Base-by-base conservation (phyloP, 2,888 invertebrate species). In the Drosophila ustulata region DNA sequence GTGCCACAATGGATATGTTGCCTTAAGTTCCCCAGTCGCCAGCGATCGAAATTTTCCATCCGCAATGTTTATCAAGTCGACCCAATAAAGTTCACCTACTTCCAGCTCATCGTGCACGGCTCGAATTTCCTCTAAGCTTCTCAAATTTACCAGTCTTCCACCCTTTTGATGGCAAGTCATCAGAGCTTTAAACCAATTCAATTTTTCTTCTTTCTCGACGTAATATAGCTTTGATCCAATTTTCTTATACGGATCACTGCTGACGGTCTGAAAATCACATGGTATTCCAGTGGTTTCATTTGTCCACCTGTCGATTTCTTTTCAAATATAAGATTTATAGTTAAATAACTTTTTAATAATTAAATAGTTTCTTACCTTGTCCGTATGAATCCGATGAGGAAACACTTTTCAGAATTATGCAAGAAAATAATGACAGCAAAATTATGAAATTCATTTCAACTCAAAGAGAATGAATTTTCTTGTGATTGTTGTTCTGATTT, bases 191-290 rank as follows among this genome's bases (percentile, higher is more conserved):
- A 11, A 25, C 6, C n/a, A 37, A 34, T 25, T 34, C 2, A n/a
- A 7, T 1, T 32, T 32, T 25, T 25, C n/a, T 1, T 3, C n/a
- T n/a, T n/a, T 37, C 51, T 34, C 51, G 25, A 51, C n/a, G 4
- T 37, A 37, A 25, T 51, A 51, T 0, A 34, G 2, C 50, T n/a
- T 34, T 49, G 47, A 18, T 13, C 47, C 47, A 30, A 49, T 37
- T n/a, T 51, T 8, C 25, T 18, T 18, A 2, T 18, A 18, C 18
- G 18, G 18, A 18, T 18, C 18, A 18, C 18, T 18, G 18, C 18
- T 18, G 18, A 18, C 18, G 18, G 18, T 18, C 18, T 50, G 23
- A n/a, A 50, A 23, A n/a, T 30, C 30, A 30, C 18, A 18, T 18
- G 18, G 18, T 18, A 18, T 18, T 18, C 18, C 18, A 18, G 18